Evolutionary conservation across 2,113 vertebrate species (phyloP), one percentile per base, ranked within the genome.

Genomic region (Peromyscus californicus): DNA sequence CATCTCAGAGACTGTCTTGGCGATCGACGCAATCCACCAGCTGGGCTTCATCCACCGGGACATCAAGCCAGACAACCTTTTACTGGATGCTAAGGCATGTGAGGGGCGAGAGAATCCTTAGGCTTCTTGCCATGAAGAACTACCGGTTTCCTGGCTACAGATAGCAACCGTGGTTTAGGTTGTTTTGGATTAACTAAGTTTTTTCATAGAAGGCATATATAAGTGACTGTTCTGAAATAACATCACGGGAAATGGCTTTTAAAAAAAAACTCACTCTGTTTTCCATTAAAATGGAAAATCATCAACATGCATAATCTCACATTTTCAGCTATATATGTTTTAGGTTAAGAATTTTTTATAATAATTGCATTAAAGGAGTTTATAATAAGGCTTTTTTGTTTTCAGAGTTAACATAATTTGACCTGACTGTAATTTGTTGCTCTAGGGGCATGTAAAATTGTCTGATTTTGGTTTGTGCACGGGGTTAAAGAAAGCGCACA

Each of bases 391-490:
- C 36, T 75, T 88, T 57, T 90, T 70, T 45, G 16, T 96, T 95
- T 70, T 96, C 69, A 83, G 61, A 63, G 67, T 94, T 93, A 87
- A 91, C 42, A n/a, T 61, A 85, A 69, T 80, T n/a, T 94, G 22
- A 31, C 93, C 93, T 94, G 82, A 97, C 54, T 91, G 29, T 45
- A 48, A 2, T 95, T 92, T 94, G 10, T 70, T 96, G 83, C 88
- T 93, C 83, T 98, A 99, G 99, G 99, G 99, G 75, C 99, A 99
- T 11, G 99, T 99, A 95, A 99, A 99, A 96, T 98, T 99, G 89
- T 99, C 99, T 39, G 99, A 99, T 97, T 99, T 99, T 97, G 99
- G 99, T 54, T 98, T 99, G 90, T 99, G 99, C 97, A 99, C 99
- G 1, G 99, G 99, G 86, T 98, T 99, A 97, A 99, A 99, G 98